phyloP scores from a whole-genome alignment of 2,113 vertebrate genomes.

The Cynopterus brachyotis region DNA sequence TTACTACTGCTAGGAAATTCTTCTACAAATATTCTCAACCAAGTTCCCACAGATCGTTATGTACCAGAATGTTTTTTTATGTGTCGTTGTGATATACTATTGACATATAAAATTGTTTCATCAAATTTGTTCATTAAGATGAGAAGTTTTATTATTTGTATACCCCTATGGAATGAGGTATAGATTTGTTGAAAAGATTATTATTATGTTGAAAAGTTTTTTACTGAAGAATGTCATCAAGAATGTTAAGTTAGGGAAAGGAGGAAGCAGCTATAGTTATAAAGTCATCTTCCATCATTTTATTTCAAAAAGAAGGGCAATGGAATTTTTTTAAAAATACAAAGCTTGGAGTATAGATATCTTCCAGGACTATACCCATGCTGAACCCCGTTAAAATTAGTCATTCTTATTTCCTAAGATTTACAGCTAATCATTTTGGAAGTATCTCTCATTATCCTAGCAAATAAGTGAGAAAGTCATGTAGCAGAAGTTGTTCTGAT shows the following conservation, averaged over 20 bases:
- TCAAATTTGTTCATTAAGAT: background rate
- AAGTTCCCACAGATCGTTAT: background rate
- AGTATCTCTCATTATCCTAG: background rate
- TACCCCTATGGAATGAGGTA: background rate
- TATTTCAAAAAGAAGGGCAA: constrained; percentile 6
- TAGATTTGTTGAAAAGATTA: background rate
- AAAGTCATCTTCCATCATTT: background rate
- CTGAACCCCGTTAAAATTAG: background rate
- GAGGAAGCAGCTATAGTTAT: background rate
- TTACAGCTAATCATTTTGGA: background rate
- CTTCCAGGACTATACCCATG: background rate
- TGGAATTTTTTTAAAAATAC: background rate
- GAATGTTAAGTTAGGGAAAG: background rate
- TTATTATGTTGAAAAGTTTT: background rate
- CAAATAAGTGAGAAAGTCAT: background rate
- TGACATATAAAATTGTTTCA: background rate
- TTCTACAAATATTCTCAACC: background rate
- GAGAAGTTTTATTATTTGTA: background rate
- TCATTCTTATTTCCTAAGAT: background rate
- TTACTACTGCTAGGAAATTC: background rate
- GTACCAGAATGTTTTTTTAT: background rate
- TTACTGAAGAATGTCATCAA: background rate
- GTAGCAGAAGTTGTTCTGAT: background rate
- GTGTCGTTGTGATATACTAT: background rate
- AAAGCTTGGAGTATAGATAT: background rate